Percentiles rank a stretch among this genome's conserved stretches.
Conservation (phyloP, 2,113 vertebrate genomes). For the Cranoglanis bouderius region DNA sequence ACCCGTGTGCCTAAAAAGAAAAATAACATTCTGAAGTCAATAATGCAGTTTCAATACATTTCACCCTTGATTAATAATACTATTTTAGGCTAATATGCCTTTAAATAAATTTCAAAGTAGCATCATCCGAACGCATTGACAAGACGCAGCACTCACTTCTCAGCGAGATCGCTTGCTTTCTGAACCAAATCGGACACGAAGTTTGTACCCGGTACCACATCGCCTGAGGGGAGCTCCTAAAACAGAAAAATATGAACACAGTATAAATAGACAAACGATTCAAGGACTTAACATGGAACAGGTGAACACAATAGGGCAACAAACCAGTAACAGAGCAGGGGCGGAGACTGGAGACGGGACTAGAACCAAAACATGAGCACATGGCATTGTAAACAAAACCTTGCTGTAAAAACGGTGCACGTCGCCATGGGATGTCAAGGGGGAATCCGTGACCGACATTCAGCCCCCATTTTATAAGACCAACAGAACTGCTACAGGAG, state of each 20-base stretch:
- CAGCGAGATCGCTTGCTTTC: slow-evolving; percentile 77
- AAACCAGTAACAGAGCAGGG: neutral
- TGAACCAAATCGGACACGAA: slow-evolving; percentile 73
- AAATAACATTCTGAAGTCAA: neutral
- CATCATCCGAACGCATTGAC: neutral
- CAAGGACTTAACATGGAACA: neutral
- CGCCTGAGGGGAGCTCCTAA: slow-evolving; percentile 73
- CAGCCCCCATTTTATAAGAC: neutral
- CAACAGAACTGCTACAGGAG: neutral
- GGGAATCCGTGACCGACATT: neutral
- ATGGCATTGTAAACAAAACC: neutral
- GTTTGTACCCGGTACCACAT: slow-evolving; percentile 57
- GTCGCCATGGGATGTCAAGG: neutral
- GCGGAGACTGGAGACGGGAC: neutral
- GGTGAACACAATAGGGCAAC: neutral
- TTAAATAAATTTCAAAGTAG: neutral
- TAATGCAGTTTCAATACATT: neutral
- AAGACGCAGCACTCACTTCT: slow-evolving; percentile 73
- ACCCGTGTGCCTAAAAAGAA: slow-evolving; percentile 75
- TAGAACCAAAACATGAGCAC: neutral
- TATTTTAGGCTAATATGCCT: neutral
- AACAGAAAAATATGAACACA: neutral
- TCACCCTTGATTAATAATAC: neutral
- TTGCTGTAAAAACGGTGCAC: neutral
- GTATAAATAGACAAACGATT: neutral